Conservation (phyloP, 2,888 invertebrate species). For the Lasioglossum villosulum region DNA sequence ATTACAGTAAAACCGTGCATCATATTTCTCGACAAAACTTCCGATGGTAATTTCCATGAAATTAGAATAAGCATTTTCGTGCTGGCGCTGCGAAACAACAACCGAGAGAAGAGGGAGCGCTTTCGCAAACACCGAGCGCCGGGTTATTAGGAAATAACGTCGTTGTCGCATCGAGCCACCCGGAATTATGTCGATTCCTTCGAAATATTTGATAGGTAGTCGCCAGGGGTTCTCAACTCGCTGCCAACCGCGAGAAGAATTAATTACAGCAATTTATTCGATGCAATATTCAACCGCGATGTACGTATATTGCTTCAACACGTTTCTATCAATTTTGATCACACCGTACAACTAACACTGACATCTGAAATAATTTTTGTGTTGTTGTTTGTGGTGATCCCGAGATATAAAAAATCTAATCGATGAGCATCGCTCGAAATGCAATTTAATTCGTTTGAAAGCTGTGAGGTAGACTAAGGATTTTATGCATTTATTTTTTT, state of each 20-base stretch:
- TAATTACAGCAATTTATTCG: not conserved
- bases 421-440: too few species aligned
- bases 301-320: not conserved
- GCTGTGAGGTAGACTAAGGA: too few species aligned
- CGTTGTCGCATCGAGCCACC: slow-evolving; percentile 32
- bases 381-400: too few species aligned
- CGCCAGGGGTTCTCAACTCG: slow-evolving; percentile 11
- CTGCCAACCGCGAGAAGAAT: too few species aligned
- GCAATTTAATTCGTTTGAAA: too few species aligned
- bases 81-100: slow-evolving; percentile 23
- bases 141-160: slow-evolving; percentile 36
- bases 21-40: slow-evolving; percentile 55
- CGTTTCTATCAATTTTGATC: not conserved
- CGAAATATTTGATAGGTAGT: slow-evolving; percentile 39
- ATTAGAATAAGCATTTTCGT: slow-evolving; percentile 53
- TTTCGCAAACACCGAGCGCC: slow-evolving; percentile 46
- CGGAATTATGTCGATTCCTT: slow-evolving; percentile 42
- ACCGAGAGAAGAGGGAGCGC: slow-evolving; percentile 23
- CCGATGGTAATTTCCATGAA: slow-evolving; percentile 55
- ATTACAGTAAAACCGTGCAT: slow-evolving; percentile 45
- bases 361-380: not conserved
- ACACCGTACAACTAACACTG: not conserved
- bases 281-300: not conserved
- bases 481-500: too few species aligned
- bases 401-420: too few species aligned